These are phyloP conservation scores for Lycophotia porphyrea DNA, from an alignment of 2,888 invertebrate species.

Conservation along the genomic window DNA sequence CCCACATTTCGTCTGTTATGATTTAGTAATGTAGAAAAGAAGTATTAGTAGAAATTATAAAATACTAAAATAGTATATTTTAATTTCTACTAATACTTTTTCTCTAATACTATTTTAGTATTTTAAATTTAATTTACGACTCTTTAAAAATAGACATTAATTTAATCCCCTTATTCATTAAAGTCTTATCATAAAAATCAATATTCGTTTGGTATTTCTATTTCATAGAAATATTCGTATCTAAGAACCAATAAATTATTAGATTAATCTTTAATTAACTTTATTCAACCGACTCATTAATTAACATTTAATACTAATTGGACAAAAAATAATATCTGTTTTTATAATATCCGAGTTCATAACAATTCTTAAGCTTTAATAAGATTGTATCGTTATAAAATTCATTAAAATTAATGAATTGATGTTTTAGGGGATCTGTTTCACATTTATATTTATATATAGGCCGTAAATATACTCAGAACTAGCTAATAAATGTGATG, in stretches of 20 bases:
- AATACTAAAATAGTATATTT: no score
- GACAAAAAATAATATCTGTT: constrained; percentile 18
- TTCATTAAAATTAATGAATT: constrained; percentile 52
- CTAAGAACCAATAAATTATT: constrained; percentile 1
- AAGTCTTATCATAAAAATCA: background rate
- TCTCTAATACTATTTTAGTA: no score
- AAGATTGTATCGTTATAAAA: constrained; percentile 26
- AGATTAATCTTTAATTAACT: constrained; percentile 8
- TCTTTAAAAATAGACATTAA: background rate
- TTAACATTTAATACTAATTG: constrained; percentile 44
- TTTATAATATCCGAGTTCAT: constrained; percentile 10
- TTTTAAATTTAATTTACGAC: no score
- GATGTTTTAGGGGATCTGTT: constrained; percentile 20
- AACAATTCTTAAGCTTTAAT: constrained; percentile 43
- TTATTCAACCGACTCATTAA: constrained; percentile 11
- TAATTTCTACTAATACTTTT: no score
- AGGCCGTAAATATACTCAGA: background rate
- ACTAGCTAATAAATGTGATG: background rate
- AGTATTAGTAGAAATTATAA: no score
- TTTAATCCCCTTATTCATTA: background rate
- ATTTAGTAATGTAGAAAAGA: no score
- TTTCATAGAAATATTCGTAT: background rate
- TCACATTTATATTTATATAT: background rate
- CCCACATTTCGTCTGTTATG: no score
- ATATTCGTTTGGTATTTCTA: background rate